phyloP scores from a whole-genome alignment of 2,888 invertebrate species.

The Antheraea assamensis region DNA sequence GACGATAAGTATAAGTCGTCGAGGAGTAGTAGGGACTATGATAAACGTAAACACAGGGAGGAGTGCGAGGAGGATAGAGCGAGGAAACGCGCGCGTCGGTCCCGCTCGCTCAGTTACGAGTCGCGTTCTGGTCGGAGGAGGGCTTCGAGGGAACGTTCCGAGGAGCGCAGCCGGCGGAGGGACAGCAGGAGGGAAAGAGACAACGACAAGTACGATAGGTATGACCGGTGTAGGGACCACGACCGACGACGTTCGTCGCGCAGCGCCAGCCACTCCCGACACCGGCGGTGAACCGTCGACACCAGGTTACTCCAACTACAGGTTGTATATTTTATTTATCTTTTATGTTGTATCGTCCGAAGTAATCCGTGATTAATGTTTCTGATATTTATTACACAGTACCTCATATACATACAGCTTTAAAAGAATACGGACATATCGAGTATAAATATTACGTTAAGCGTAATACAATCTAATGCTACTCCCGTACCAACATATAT shows the following conservation, averaged over 20 bases:
- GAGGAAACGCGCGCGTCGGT: constrained; percentile 61
- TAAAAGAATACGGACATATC: neutral
- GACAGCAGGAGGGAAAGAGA: constrained; percentile 38
- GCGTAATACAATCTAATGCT: neutral
- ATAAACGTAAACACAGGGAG: constrained; percentile 65
- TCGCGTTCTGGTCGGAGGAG: constrained; percentile 55
- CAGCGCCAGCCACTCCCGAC: constrained; percentile 63
- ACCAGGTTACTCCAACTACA: constrained; percentile 65
- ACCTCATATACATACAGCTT: neutral
- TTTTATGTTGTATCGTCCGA: neutral
- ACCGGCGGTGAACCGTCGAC: constrained; percentile 64
- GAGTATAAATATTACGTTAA: neutral
- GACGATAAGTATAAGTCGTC: constrained; percentile 62
- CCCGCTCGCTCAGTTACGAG: constrained; percentile 66
- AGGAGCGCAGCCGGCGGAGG: constrained; percentile 53
- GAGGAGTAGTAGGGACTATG: constrained; percentile 59
- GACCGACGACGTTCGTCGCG: constrained; percentile 64
- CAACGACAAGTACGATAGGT: constrained; percentile 68
- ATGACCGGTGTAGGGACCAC: constrained; percentile 75
- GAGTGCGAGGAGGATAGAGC: constrained; percentile 66
- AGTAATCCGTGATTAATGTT: neutral
- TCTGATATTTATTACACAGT: neutral
- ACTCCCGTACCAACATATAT: no score
- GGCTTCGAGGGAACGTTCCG: constrained; percentile 51
- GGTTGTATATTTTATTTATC: constrained; percentile 65